A percentile compares a stretch with the other conserved stretches of the same genome.
phyloP scores from a whole-genome alignment of 2,797 vertebrate genomes.

The Catamblyrhynchus diadema region DNA sequence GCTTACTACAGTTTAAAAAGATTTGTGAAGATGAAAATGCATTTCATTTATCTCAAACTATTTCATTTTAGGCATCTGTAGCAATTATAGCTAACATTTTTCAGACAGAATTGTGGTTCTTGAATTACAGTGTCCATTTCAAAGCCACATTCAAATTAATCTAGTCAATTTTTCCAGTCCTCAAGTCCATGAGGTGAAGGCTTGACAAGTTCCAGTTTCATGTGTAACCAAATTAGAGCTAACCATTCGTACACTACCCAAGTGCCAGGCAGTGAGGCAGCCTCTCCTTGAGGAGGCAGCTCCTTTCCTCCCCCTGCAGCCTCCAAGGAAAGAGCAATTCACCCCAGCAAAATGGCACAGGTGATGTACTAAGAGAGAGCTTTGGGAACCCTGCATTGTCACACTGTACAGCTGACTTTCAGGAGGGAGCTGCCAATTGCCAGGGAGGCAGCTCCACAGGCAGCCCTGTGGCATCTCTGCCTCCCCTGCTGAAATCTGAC shows the following conservation, averaged over 20 bases:
- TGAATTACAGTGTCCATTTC: background rate
- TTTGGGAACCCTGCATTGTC: background rate
- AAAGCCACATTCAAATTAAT: conserved; percentile 22
- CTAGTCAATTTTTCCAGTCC: background rate
- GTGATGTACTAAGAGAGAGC: background rate
- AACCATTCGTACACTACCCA: background rate
- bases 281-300: background rate
- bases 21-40: conserved; percentile 27
- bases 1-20: conserved; percentile 23
- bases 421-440: background rate
- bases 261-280: background rate
- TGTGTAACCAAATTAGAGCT: background rate
- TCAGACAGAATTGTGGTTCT: background rate
- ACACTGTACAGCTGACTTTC: background rate
- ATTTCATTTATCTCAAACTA: conserved; percentile 3
- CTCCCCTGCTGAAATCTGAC: background rate
- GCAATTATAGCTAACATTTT: conserved; percentile 29
- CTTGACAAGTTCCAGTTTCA: background rate
- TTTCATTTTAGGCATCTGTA: background rate
- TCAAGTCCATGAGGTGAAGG: background rate
- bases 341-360: background rate
- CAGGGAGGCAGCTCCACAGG: background rate
- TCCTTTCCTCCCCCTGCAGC: accelerated
- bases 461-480: background rate
- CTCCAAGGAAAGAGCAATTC: background rate